Conservation (phyloP, 2,797 vertebrate species). For the Moxostoma hubbsi region DNA sequence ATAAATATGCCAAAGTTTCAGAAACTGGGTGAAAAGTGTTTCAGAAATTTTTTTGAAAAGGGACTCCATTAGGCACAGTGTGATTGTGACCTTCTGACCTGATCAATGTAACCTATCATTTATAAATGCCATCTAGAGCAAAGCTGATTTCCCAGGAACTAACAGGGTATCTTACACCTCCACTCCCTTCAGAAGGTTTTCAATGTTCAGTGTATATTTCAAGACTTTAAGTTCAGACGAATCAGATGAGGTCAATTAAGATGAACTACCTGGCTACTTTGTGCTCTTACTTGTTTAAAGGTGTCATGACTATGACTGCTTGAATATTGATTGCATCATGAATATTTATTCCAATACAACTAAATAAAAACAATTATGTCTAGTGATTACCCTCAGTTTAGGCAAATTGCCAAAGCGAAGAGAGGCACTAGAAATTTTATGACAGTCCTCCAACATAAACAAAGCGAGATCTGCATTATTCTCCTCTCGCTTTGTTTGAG, state of each 20-base stretch:
- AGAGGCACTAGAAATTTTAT: slow-evolving; percentile 20
- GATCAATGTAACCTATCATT: slow-evolving; percentile 53
- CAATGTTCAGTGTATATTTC: slow-evolving; percentile 69
- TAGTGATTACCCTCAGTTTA: slow-evolving; percentile 2
- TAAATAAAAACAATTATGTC: slow-evolving; percentile 1
- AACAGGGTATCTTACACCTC: slow-evolving; percentile 57
- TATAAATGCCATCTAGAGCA: slow-evolving; percentile 41
- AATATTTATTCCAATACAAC: slow-evolving; percentile 13
- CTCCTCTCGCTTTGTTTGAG: slow-evolving; percentile 18
- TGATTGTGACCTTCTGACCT: slow-evolving; percentile 46
- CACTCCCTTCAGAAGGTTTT: slow-evolving; percentile 67
- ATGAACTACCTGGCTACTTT: slow-evolving; percentile 49
- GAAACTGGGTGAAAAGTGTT: no score
- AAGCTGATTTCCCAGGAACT: slow-evolving; percentile 46
- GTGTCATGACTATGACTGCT: slow-evolving; percentile 21
- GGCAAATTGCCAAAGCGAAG: slow-evolving; percentile 18
- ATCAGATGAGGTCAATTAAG: slow-evolving; percentile 50
- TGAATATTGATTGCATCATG: slow-evolving; percentile 28
- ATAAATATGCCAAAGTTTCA: no score
- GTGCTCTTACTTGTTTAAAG: background rate
- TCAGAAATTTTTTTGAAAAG: no score
- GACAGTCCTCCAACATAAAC: slow-evolving; percentile 16
- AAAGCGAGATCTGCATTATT: slow-evolving; percentile 16
- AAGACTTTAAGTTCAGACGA: slow-evolving; percentile 61
- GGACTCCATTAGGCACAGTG: slow-evolving; percentile 5